Evolutionary conservation across 2,113 vertebrate genomes (phyloP), one percentile per base, ranked within the genome.

Genomic region (Pipra filicauda): DNA sequence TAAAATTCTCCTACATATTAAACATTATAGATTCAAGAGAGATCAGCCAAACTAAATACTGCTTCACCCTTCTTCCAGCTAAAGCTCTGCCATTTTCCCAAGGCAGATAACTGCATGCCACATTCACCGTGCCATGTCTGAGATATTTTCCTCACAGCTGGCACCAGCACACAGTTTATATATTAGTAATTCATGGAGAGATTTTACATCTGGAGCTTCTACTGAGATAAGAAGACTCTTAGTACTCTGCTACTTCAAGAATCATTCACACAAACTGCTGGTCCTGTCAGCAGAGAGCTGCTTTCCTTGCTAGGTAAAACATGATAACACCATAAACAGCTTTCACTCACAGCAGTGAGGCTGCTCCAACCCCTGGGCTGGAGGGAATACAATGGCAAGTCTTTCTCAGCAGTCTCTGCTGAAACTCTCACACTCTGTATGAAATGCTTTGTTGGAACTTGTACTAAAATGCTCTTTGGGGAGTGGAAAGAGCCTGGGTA

Each of bases 101-200:
- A 26, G 41, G 61, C 14, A 74, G 33, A 19, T 62, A 83, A 57
- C 57, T 31, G 7, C 35, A 16, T 28, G 26, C 43, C 55, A 37
- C 13, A 0, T 55, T 85, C 1, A 1, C 49, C 57, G 5, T 11
- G 43, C 33, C 27, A 27, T 9, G 3, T 31, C 46, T 37, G 35
- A 72, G 65, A 51, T 18, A 37, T 26, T 51, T 58, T 57, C 49
- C 49, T 82, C 49, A 61, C 16, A 52, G 71, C 66, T 55, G 26
- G 9, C 49, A 82, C 49, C 44, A 51, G 31, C 16, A 18, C 1
- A 0, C 26, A 28, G 41, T 87, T 84, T 5, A 48, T 43, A 31
- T 28, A 83, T 54, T 27, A 70, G 44, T 31, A 91, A 61, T 74
- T 70, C 18, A 30, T 0, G 1, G 43, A 37, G 55, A 81, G 26